A percentile compares a stretch with the other conserved stretches of the same genome.
phyloP scores from a whole-genome alignment of 2,113 vertebrate genomes.

The Xenopus borealis region DNA sequence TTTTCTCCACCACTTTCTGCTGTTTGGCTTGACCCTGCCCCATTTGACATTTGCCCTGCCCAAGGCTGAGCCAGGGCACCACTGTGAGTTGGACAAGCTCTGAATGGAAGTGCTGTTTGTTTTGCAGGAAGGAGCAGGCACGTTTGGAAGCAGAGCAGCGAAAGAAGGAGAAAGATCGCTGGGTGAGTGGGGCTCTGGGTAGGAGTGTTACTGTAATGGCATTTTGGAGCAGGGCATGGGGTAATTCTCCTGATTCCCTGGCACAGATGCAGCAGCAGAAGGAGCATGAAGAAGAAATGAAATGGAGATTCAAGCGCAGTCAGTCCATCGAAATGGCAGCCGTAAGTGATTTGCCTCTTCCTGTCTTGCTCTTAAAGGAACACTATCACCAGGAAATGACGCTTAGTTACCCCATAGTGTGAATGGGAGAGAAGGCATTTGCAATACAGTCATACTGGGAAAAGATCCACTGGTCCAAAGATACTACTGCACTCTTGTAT shows the following conservation, averaged over 20 bases:
- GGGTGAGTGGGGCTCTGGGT: conserved; percentile 56
- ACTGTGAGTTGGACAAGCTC: too few species aligned
- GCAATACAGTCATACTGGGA: too few species aligned
- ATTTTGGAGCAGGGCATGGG: not conserved
- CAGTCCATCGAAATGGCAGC: conserved; percentile 76
- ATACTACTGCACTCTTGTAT: too few species aligned
- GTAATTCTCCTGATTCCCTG: not conserved
- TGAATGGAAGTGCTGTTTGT: not conserved
- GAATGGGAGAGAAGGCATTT: too few species aligned
- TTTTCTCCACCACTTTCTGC: not conserved
- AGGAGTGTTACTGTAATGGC: not conserved
- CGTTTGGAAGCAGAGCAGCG: conserved; percentile 61
- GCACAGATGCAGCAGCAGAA: conserved; percentile 66
- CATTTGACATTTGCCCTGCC: not conserved
- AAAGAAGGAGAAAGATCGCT: conserved; percentile 62
- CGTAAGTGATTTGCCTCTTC: conserved; percentile 59
- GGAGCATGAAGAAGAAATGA: conserved; percentile 71
- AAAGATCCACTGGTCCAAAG: too few species aligned
- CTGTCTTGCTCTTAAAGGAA: too few species aligned
- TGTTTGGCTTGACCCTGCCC: not conserved
- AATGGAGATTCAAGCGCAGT: conserved; percentile 64
- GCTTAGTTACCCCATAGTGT: too few species aligned
- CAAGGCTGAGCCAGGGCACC: too few species aligned
- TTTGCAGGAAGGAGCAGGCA: conserved; percentile 61
- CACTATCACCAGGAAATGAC: too few species aligned